phyloP scores from a whole-genome alignment of 2,888 invertebrate genomes.

The Drosophila picticornis region DNA sequence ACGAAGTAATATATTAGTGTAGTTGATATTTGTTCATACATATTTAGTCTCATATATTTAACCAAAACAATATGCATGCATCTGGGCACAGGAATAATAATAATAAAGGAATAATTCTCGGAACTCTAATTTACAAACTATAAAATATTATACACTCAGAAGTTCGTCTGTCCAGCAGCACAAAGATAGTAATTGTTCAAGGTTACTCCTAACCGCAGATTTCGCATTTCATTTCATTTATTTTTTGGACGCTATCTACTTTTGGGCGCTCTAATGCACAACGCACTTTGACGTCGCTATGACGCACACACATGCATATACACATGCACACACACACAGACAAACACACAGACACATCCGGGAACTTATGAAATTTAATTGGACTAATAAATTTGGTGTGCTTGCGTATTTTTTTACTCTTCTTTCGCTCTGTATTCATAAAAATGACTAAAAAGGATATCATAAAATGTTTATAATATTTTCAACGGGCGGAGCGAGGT shows the following conservation, averaged over 20 bases:
- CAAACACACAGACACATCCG: conserved; percentile 31
- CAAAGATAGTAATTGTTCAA: conserved; percentile 13
- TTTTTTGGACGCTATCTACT: conserved; percentile 40
- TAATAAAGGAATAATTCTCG: not conserved
- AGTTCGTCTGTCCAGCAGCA: not conserved
- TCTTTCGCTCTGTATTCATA: conserved; percentile 46
- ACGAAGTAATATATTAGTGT: conserved; percentile 15
- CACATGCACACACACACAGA: conserved; percentile 18
- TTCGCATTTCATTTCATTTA: conserved; percentile 36
- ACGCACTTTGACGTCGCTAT: conserved; percentile 42
- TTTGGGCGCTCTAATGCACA: conserved; percentile 63
- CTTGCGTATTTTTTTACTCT: conserved; percentile 31
- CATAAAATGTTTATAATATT: not conserved
- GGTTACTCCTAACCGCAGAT: conserved; percentile 20
- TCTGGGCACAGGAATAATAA: too few relatives aligned
- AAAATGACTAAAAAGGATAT: conserved; percentile 15
- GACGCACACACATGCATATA: conserved; percentile 40
- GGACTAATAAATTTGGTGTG: conserved; percentile 70
- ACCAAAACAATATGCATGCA: conserved; percentile 43
- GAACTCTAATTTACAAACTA: not conserved
- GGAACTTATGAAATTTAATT: conserved; percentile 77
- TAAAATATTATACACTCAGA: not conserved
- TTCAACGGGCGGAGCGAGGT: not conserved
- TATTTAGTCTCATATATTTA: conserved; percentile 6
- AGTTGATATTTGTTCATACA: conserved; percentile 26